These are phyloP conservation scores for Arenaria interpres DNA, from an alignment of 2,113 vertebrate genomes.

Conservation along the genomic window DNA sequence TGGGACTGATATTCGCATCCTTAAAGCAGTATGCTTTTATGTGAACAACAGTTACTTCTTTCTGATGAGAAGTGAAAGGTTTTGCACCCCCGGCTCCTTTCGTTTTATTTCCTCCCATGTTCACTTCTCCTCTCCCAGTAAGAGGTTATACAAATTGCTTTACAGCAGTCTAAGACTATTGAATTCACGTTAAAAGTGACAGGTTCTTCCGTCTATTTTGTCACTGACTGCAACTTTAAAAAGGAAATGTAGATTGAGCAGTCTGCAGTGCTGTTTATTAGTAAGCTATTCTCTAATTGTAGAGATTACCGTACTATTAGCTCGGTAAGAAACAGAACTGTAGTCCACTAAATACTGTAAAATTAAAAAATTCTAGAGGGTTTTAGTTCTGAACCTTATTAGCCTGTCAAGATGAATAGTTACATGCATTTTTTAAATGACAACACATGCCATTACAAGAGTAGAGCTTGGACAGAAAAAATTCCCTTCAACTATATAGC, in stretches of 20 bases:
- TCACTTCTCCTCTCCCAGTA: neutral
- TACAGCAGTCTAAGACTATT: neutral
- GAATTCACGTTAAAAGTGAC: neutral
- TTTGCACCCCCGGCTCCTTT: conserved; percentile 9
- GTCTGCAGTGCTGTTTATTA: conserved; percentile 1
- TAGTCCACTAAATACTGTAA: neutral
- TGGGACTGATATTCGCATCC: conserved; percentile 31
- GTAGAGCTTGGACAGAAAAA: conserved; percentile 33
- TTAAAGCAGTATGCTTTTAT: neutral
- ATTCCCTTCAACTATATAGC: neutral
- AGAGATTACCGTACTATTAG: neutral
- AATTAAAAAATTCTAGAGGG: neutral
- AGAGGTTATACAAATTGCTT: neutral
- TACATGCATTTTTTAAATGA: conserved; percentile 44
- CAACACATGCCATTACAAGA: conserved; percentile 36
- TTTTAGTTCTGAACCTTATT: conserved; percentile 36
- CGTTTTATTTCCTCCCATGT: neutral
- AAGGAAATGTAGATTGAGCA: neutral
- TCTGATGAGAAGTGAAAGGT: conserved; percentile 26
- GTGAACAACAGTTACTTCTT: conserved; percentile 6
- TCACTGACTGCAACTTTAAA: neutral
- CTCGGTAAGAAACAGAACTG: neutral
- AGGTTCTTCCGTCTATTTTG: neutral
- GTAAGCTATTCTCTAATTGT: neutral
- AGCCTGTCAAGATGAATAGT: conserved; percentile 45